These are phyloP conservation scores for Megaustenia siamemsis DNA, from an alignment of 2,888 invertebrate genomes.

Conservation along the genomic window DNA sequence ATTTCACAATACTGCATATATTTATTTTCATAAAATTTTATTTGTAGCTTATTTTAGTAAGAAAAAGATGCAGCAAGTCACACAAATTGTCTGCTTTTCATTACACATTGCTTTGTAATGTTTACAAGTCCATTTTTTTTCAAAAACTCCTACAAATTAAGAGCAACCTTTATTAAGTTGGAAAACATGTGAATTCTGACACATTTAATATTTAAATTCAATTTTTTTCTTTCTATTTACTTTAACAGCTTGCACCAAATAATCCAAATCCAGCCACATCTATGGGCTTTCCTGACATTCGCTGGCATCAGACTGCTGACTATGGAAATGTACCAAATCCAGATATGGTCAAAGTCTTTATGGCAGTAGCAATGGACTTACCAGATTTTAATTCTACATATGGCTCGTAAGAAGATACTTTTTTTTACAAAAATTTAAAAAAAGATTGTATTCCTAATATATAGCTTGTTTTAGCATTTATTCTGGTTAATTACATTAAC, in stretches of 20 bases:
- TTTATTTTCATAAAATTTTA: no score
- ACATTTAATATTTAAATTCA: neutral
- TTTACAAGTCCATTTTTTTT: no score
- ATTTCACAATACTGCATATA: no score
- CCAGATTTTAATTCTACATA: conserved; percentile 71
- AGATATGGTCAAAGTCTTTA: conserved; percentile 69
- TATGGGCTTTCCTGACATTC: conserved; percentile 70
- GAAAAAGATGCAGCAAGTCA: no score
- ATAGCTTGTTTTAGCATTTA: no score
- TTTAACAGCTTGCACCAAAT: conserved; percentile 46
- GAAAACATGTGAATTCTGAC: no score
- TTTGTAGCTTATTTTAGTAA: no score
- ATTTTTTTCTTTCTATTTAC: neutral
- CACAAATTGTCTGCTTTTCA: no score
- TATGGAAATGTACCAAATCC: conserved; percentile 73
- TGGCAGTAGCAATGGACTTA: conserved; percentile 76
- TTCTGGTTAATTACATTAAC: no score
- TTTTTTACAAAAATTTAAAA: neutral
- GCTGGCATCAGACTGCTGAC: conserved; percentile 76
- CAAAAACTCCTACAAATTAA: no score
- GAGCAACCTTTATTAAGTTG: no score
- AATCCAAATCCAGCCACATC: neutral
- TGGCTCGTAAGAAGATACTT: conserved; percentile 58
- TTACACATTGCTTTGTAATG: no score
- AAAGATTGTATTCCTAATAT: neutral